These are phyloP conservation scores for Diloba caeruleocephala DNA, from an alignment of 2,888 invertebrate species.

Conservation along the genomic window DNA sequence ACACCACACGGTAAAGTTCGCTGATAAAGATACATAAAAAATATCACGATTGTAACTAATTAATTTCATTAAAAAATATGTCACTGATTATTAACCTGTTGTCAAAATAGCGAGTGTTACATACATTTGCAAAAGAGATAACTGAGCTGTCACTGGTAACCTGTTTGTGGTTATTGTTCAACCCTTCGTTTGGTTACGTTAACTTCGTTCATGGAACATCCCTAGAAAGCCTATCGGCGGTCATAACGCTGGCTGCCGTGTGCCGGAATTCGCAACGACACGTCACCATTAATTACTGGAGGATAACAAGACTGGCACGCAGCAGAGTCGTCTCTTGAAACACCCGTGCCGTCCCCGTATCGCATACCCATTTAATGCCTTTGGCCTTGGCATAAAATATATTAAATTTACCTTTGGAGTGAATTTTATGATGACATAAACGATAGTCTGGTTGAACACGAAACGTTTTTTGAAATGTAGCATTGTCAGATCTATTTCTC, in stretches of 20 bases:
- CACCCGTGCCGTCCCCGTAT: constrained; percentile 7
- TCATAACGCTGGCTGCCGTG: constrained; percentile 34
- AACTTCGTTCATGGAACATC: constrained; percentile 16
- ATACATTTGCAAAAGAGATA: no score
- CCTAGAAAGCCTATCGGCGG: constrained; percentile 15
- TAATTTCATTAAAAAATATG: no score
- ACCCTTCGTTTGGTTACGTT: background rate
- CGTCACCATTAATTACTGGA: constrained; percentile 27
- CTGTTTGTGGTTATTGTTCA: no score
- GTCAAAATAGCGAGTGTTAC: no score
- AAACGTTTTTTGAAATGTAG: no score
- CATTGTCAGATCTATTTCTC: no score
- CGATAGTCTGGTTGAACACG: background rate
- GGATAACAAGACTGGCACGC: constrained; percentile 20
- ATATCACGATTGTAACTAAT: no score
- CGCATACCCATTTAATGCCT: background rate
- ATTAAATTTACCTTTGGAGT: constrained; percentile 1
- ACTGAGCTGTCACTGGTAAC: no score
- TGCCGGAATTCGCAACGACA: constrained; percentile 33
- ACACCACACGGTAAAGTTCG: no score
- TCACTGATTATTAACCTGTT: no score
- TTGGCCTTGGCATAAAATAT: background rate
- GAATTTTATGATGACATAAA: background rate
- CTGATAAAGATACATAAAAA: no score
- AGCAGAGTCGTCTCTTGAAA: constrained; percentile 14